Evolutionary conservation across 2,797 vertebrate species (phyloP), one percentile per base, ranked within the genome.

Genomic region (Pipistrellus kuhlii): DNA sequence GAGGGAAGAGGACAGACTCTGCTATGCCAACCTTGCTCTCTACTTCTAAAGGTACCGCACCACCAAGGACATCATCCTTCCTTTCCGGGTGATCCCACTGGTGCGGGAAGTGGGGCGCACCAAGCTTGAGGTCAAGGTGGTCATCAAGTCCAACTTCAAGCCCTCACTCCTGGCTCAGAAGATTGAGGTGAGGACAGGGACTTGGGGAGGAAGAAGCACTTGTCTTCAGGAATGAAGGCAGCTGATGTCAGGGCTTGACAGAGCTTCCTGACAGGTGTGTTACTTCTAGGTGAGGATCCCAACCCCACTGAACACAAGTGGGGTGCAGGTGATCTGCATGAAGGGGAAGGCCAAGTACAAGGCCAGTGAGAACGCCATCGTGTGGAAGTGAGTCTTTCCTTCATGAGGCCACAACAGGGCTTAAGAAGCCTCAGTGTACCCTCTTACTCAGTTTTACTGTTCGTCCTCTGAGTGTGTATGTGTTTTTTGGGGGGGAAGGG

Each of bases 301-400:
- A 86, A 99, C 99, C 0, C 99, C 99, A 1, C 98, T 99, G 94
- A 99, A 99, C 97, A 99, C 99, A 95, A 99, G 99, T 7, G 99
- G 99, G 2, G 99, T 99, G 91, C 99, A 99, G 97, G 99, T 99
- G 96, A 99, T 99, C 98, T 99, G 99, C 97, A 99, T 99, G 99
- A 99, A 99, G 98, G 99, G 99, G 97, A 99, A 99, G 97, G 99
- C 99, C 0, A 99, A 99, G 98, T 99, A 99, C 98, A 99, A 99
- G 98, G 99, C 99, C 98, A 99, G 99, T 85, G 99, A 99, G 98
- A 99, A 99, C 48, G 99, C 99, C 98, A 99, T 99, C 13, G 99
- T 99, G 46, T 99, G 99, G 99, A 99, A 99, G 99, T 99, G 97
- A 99, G 99, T 99, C 78, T 83, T 69, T 64, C 51, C 46, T 87